Conservation (phyloP, 2,888 invertebrate genomes). For the Melieria picta region DNA sequence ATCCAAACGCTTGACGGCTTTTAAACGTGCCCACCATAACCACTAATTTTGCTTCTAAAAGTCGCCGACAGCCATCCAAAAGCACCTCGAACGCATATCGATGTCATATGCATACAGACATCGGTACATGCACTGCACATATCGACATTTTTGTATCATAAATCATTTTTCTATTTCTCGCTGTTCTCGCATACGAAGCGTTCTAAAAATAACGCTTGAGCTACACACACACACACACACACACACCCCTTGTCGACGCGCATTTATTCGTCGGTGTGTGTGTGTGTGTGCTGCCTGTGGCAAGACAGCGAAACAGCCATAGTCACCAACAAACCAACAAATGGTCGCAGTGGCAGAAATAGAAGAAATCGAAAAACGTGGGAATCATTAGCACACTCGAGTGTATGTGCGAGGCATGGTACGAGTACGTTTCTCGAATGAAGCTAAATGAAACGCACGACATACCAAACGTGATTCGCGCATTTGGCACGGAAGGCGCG, state of each 20-base stretch:
- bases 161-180: neutral
- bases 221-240: slow-evolving; percentile 5
- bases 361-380: slow-evolving; percentile 49
- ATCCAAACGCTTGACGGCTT: no score
- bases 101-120: no score
- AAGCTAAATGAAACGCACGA: slow-evolving; percentile 41
- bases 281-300: slow-evolving; percentile 7
- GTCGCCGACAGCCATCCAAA: no score
- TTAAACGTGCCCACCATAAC: no score
- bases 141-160: neutral
- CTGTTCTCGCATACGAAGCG: slow-evolving; percentile 23
- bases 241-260: no score
- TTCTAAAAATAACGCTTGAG: slow-evolving; percentile 36
- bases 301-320: neutral
- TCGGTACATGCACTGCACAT: neutral
- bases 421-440: slow-evolving; percentile 19
- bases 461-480: slow-evolving; percentile 42
- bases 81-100: no score
- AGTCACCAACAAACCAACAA: neutral
- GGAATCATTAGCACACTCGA: slow-evolving; percentile 43
- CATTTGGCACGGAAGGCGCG: slow-evolving; percentile 5
- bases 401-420: slow-evolving; percentile 35
- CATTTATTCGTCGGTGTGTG: neutral
- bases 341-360: slow-evolving; percentile 13
- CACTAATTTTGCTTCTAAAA: no score